Evolutionary conservation across 2,888 invertebrate species (phyloP).

Genomic region (Gerris lacustris): DNA sequence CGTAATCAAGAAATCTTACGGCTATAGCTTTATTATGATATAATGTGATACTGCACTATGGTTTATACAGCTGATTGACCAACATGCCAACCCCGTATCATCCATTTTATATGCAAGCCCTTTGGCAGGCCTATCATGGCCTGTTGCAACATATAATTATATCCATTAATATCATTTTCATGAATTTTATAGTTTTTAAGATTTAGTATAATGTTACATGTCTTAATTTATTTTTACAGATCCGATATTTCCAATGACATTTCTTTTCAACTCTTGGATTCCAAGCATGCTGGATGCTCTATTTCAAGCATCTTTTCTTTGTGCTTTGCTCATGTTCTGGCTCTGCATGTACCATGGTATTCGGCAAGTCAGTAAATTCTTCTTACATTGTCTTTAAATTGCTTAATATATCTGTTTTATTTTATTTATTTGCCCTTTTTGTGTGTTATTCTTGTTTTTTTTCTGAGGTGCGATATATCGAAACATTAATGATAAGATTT

Average conservation of each 20-base stretch:
- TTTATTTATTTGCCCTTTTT: not conserved
- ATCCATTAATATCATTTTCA: too few relatives aligned
- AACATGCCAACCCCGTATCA: too few relatives aligned
- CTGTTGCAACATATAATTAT: too few relatives aligned
- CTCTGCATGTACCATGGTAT: slow-evolving; percentile 90
- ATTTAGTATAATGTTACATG: too few relatives aligned
- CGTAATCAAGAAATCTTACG: too few relatives aligned
- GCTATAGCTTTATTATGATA: too few relatives aligned
- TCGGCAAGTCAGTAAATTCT: slow-evolving; percentile 53
- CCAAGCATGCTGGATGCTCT: slow-evolving; percentile 86
- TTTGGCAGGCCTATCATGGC: too few relatives aligned
- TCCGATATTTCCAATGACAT: slow-evolving; percentile 83
- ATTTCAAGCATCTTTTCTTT: slow-evolving; percentile 80
- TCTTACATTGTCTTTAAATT: slow-evolving; percentile 7
- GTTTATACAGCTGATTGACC: too few relatives aligned
- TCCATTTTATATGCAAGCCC: too few relatives aligned
- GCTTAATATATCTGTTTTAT: not conserved
- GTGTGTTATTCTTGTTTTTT: not conserved
- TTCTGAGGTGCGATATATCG: not conserved
- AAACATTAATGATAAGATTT: not conserved
- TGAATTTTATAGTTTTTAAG: too few relatives aligned
- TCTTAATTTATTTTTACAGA: slow-evolving; percentile 46
- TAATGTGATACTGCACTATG: too few relatives aligned
- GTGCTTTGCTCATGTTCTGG: slow-evolving; percentile 83
- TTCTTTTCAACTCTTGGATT: slow-evolving; percentile 76